Base-by-base conservation (phyloP, 2,888 invertebrate genomes). In the Cheilosia vernalis region DNA sequence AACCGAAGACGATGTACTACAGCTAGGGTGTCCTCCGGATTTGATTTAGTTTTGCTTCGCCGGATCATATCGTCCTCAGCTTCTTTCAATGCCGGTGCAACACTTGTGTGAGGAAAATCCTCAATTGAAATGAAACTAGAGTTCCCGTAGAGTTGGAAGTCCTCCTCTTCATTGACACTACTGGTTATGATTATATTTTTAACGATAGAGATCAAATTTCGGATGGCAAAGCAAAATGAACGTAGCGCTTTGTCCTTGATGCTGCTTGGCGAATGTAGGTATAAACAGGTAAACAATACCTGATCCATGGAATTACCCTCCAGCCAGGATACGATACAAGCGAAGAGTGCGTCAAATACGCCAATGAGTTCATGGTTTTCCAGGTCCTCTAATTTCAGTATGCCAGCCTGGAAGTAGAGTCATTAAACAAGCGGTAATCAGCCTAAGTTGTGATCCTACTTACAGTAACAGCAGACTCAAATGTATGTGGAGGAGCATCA, bases 301-400 rank as follows among this genome's bases (percentile, higher is more conserved):
- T 99, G 99, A 6, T 98, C 98, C 87, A 99, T 93, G 0, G 97
- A 98, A 90, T 98, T 97, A 0, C 99, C 99, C 92, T 99, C 99
- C 17, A 99, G 92, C 99, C 99, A 99, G 0, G 99, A 98, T 0
- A 98, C 98, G 88, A 99, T 94, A 90, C 98, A 98, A 0, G 98
- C 96, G 90, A 97, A 94, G 6, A 98, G 97, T 0, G 97, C 96
- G 93, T 99, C 99, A 88, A 99, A 97, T 42, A 99, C 96, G 40
- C 97, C 98, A 88, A 99, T 97, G 66, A 97, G 92, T 92, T 99
- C 98, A 63, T 94, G 93, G 44, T 95, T 94, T 40, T 95, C 95
- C 56, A 99, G 92, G 87, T 95, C 94, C 78, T 95, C 95, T 87
- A 98, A 93, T 92, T 97, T 97, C 51, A 98, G 92, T 87, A 95